Conservation (phyloP, 2,888 invertebrate species). For the Parnassius mnemosyne region DNA sequence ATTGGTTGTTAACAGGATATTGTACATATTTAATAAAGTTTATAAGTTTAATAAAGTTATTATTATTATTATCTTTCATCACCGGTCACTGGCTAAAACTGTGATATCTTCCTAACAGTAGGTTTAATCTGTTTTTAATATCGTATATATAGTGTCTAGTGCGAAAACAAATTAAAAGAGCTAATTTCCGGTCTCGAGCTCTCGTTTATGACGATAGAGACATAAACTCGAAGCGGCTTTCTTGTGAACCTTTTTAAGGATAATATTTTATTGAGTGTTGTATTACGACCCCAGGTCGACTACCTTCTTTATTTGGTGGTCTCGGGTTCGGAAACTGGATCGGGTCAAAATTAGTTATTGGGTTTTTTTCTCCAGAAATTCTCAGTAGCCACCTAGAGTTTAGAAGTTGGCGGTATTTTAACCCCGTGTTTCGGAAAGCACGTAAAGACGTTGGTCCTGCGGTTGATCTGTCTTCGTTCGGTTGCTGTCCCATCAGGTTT, state of each 20-base stretch:
- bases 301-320: no score
- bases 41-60: neutral
- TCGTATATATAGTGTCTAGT: conserved; percentile 48
- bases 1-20: neutral
- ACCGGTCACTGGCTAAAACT: conserved; percentile 41
- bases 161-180: conserved; percentile 52
- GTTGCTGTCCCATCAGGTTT: no score
- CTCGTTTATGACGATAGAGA: conserved; percentile 55
- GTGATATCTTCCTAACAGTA: conserved; percentile 55
- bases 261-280: neutral
- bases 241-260: conserved; percentile 5
- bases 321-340: no score
- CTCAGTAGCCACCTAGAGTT: no score
- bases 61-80: neutral
- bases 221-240: conserved; percentile 41
- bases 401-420: no score
- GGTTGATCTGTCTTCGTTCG: no score
- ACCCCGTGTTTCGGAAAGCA: no score
- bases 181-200: conserved; percentile 60
- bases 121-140: conserved; percentile 60
- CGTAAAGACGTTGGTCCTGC: no score
- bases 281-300: no score
- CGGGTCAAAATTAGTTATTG: no score
- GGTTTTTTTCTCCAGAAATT: no score
- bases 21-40: neutral